These are phyloP conservation scores for Amyelois transitella DNA, from an alignment of 1,140 invertebrate genomes.

Conservation along the genomic window DNA sequence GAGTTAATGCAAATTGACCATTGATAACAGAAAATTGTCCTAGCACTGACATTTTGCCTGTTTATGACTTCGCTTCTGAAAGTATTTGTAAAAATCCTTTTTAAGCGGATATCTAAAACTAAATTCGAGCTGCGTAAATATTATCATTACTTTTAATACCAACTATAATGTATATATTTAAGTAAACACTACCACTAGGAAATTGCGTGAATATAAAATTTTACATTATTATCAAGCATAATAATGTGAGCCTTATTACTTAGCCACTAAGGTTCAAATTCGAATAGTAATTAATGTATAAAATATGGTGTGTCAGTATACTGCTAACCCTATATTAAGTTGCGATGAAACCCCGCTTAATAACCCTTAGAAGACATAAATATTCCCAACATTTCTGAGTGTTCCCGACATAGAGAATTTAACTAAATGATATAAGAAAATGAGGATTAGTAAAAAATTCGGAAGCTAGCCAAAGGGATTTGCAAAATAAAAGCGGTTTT, in stretches of 20 bases:
- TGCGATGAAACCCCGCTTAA: slow-evolving; percentile 22
- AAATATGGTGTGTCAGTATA: slow-evolving; percentile 6
- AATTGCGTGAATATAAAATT: not conserved
- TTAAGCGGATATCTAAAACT: not conserved
- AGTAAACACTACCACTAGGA: slow-evolving; percentile 8
- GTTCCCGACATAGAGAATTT: slow-evolving; percentile 26
- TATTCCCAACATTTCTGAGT: slow-evolving; percentile 27
- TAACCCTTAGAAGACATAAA: slow-evolving; percentile 28
- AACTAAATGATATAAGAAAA: slow-evolving; percentile 24
- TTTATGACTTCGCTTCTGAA: not conserved
- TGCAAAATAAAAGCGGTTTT: not conserved
- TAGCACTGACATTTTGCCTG: no score
- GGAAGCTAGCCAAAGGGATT: not conserved
- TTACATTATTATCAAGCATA: not conserved
- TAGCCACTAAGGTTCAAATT: not conserved
- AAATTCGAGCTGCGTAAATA: not conserved
- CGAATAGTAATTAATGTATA: not conserved
- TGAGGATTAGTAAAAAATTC: slow-evolving; percentile 3
- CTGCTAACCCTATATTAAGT: slow-evolving; percentile 9
- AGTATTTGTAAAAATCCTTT: not conserved
- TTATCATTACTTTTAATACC: slow-evolving; percentile 10
- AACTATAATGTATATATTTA: slow-evolving; percentile 6
- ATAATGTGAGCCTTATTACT: not conserved
- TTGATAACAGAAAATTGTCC: no score
- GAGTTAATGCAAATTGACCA: no score